Base-by-base conservation (phyloP, 2,113 vertebrate species). In the Calidris pygmaea region DNA sequence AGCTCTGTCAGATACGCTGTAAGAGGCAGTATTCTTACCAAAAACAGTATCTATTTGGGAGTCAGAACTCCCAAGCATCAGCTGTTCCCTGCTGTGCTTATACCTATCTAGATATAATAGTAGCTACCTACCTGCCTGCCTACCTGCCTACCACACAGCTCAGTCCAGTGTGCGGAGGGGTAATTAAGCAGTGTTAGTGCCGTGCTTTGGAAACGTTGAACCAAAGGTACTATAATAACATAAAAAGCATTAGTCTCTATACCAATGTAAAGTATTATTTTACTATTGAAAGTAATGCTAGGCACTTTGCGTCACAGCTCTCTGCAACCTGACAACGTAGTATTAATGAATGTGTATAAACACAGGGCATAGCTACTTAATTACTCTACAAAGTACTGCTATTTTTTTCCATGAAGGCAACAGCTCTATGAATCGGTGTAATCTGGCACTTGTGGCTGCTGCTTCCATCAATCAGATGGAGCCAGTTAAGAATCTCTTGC, bases 201-300 rank as follows among this genome's bases (percentile, higher is more conserved):
- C 72, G 29, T 16, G 63, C 82, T 90, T 90, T 80, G 73, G 60
- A 82, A 94, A 73, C 43, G 47, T 63, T 48, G 19, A 93, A 60
- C 39, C 60, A 59, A 27, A 93, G 53, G 22, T 45, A 47, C 34
- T 66, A 37, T 34, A 76, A 66, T 41, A 7, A 53, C 30, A 23
- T 32, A 59, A 71, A 71, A 85, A 87, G n/a, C 60, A 58, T 79
- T 48, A 58, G 34, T 32, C 47, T 63, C 8, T 65, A 1, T 52
- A 92, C 58, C 26, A 63, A 53, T 2, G 22, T 21, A 32, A 66
- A 63, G 55, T 47, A 76, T 26, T 76, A 65, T 74, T 95, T 88
- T 63, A 32, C 45, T 53, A 12, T 18, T 68, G 34, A 43, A 75
- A 87, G 53, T 65, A 68, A n/a, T 68, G 14, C 16, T n/a, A 59